phyloP scores from a whole-genome alignment of 2,797 vertebrate genomes.

The Tympanoctomys barrerae region DNA sequence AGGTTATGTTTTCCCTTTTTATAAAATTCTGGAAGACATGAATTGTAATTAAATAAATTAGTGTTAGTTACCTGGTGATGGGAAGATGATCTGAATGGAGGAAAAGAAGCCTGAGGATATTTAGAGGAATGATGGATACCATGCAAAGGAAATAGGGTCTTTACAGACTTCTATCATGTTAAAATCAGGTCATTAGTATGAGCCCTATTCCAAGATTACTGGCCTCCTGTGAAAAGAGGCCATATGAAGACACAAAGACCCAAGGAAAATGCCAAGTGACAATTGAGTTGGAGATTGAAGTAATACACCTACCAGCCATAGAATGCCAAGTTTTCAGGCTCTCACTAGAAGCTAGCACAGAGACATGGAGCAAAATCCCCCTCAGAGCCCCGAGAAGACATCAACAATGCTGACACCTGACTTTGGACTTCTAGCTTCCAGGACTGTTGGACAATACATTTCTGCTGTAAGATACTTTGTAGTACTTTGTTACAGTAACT shows the following conservation, averaged over 20 bases:
- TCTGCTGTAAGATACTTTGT: not conserved
- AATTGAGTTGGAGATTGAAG: not conserved
- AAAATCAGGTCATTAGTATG: not conserved
- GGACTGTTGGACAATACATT: not conserved
- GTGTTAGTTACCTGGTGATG: not conserved
- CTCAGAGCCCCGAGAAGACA: not conserved
- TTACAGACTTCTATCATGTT: not conserved
- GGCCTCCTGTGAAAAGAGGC: not conserved
- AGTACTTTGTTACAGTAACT: not conserved
- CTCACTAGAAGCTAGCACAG: not conserved
- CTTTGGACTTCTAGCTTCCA: not conserved
- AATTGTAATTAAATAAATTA: not conserved
- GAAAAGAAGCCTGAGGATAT: not conserved
- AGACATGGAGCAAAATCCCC: not conserved
- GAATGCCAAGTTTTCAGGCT: not conserved
- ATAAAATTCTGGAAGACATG: not conserved
- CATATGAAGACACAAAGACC: not conserved
- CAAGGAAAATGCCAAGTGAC: not conserved
- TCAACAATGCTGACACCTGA: not conserved
- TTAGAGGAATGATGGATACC: not conserved
- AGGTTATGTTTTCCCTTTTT: not conserved
- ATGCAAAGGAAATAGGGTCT: not conserved
- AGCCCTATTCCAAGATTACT: not conserved
- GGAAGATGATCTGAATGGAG: not conserved
- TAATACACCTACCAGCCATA: not conserved